Evolutionary conservation across 1,140 invertebrate species (phyloP).

Genomic region (Colletes gigas): DNA sequence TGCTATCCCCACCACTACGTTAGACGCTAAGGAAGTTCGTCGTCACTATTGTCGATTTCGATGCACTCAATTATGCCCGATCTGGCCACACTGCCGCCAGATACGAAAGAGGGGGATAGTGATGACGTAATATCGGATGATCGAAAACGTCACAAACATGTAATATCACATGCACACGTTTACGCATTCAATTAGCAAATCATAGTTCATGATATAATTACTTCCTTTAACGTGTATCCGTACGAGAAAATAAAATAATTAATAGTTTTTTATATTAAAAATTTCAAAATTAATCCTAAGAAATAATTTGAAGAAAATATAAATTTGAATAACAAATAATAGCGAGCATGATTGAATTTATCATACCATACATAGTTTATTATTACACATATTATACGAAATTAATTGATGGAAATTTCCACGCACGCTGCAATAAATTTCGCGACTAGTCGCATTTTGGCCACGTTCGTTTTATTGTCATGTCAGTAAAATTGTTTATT

Average conservation of each 20-base stretch:
- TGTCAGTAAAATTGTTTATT: neutral
- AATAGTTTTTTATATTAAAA: neutral
- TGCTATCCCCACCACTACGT: too few species aligned
- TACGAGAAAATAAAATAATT: neutral
- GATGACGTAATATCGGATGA: conserved; percentile 74
- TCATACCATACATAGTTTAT: neutral
- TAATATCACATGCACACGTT: conserved; percentile 24
- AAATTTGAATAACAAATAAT: neutral
- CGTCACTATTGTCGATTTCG: too few species aligned
- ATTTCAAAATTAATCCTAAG: neutral
- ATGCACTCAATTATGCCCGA: too few species aligned
- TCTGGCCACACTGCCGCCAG: too few species aligned
- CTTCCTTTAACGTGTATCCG: neutral
- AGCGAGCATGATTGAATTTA: neutral
- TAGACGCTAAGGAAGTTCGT: too few species aligned
- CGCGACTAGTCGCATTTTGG: neutral
- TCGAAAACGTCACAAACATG: conserved; percentile 52
- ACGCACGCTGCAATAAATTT: neutral
- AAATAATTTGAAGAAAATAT: neutral
- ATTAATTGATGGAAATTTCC: neutral
- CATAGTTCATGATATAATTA: neutral
- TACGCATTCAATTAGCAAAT: neutral
- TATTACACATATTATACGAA: neutral
- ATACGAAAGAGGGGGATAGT: conserved; percentile 12
- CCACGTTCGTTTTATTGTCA: neutral